Evolutionary conservation across 1,140 invertebrate species (phyloP).

Genomic region (Venturia canescens): DNA sequence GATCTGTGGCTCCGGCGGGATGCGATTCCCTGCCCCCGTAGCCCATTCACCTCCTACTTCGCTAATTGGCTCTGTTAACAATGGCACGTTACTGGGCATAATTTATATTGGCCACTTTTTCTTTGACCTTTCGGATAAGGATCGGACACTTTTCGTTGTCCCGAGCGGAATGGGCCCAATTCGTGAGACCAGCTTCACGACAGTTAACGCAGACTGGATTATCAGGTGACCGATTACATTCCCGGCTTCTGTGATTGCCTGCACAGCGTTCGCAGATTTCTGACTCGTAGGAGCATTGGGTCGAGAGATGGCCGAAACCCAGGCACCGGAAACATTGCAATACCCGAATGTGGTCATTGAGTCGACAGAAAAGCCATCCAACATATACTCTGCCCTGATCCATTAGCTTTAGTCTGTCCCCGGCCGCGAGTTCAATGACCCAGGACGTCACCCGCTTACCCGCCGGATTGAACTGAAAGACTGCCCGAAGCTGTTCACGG

Average conservation of each 20-base stretch:
- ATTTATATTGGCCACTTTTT: neutral
- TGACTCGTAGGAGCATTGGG: neutral
- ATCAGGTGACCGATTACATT: neutral
- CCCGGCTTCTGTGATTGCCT: neutral
- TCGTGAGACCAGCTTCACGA: neutral
- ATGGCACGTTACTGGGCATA: neutral
- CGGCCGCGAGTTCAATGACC: neutral
- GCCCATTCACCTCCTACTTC: neutral
- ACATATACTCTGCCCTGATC: conserved; percentile 18
- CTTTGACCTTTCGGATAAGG: neutral
- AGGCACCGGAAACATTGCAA: neutral
- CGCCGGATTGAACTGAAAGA: neutral
- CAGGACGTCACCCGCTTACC: neutral
- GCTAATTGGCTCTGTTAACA: no score
- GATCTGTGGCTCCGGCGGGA: neutral
- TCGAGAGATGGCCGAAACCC: conserved; percentile 8
- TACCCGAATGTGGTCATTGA: neutral
- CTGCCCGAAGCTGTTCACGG: neutral
- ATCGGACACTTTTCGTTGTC: neutral
- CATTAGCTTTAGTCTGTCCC: neutral
- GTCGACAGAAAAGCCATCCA: neutral
- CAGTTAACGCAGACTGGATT: neutral
- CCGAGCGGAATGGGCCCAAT: neutral
- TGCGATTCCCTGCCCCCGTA: neutral
- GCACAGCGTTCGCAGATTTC: conserved; percentile 22